Evolutionary conservation across 2,888 invertebrate species (phyloP), one percentile per base, ranked within the genome.

Genomic region (Lasioglossum zephyrum): DNA sequence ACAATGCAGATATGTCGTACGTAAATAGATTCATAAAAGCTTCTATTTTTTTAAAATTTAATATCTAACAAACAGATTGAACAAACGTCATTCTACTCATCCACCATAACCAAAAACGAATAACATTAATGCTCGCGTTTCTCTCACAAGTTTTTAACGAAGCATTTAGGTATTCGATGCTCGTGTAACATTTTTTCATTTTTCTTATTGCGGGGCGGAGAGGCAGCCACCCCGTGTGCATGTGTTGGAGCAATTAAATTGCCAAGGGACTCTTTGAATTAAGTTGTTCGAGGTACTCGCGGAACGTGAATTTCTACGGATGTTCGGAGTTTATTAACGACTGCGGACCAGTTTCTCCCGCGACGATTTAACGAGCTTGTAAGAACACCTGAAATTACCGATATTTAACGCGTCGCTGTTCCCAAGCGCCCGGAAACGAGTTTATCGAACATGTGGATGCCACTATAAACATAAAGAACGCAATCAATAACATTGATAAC

Each of bases 321-420:
- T 39, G 73, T 39, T 41, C 39, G 16, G 18, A 47, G 41, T 36
- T 84, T 84, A 84, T 84, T 84, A 78, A 84, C 72, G 78, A 53
- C 70, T 53, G 84, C 75, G 60, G 26, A 77, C 31, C 77, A 26
- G 31, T 60, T 60, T 26, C 49, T 70, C 82, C 73, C 79, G 18
- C 18, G n/a, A n/a, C 53, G 53, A 60, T 60, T 80, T 77, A 85
- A 86, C 77, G 86, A 86, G 77, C 77, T 53, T 63, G 69, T 63
- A 73, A 31, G 73, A 63, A 66, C 78, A n/a, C 41, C 39, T 86
- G 60, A 80, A 74, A 75, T 77, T 74, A 13, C 11, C 78, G 81
- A 86, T 84, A 77, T 81, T 86, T 86, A 86, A 86, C 86, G 57
- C 73, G 81, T 79, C 60, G 78, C 31, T 3, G 44, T 22, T 31